A percentile compares a stretch with the other conserved stretches of the same genome.
phyloP scores from a whole-genome alignment of 2,888 invertebrate species.

The Sthenelais limicola region DNA sequence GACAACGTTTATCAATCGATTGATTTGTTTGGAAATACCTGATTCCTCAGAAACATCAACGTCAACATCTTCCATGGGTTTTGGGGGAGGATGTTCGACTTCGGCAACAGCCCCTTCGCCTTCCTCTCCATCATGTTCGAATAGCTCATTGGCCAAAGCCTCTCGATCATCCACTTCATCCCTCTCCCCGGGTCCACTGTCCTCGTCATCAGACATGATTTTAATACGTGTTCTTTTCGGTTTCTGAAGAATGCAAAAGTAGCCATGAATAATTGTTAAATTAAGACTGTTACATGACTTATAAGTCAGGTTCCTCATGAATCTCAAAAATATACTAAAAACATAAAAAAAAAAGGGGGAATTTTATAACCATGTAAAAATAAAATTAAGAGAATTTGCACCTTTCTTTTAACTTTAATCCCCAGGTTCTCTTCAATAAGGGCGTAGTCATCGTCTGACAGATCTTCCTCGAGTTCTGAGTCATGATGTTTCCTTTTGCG shows the following conservation, averaged over 20 bases:
- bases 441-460: constrained; percentile 99
- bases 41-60: constrained; percentile 50
- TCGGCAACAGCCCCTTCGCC: constrained; percentile 75
- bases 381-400: too few species aligned
- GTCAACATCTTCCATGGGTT: constrained; percentile 61
- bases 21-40: too few species aligned
- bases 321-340: background rate
- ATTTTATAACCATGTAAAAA: too few species aligned
- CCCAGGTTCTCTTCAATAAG: constrained; percentile 98
- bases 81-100: constrained; percentile 80
- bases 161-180: constrained; percentile 63
- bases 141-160: constrained; percentile 69
- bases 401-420: constrained; percentile 81
- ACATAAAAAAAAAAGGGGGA: background rate
- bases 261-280: too few species aligned
- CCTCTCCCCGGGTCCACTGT: constrained; percentile 65
- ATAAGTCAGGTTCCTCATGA: too few species aligned
- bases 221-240: constrained; percentile 67
- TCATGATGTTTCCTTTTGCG: constrained; percentile 63
- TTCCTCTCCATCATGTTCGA: constrained; percentile 74
- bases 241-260: constrained; percentile 46
- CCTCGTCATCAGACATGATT: constrained; percentile 69
- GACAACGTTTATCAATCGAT: too few species aligned
- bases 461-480: constrained; percentile 77
- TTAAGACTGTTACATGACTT: too few species aligned